Base-by-base conservation (phyloP, 1,140 invertebrate genomes). In the Fragariocoptes setiger region DNA sequence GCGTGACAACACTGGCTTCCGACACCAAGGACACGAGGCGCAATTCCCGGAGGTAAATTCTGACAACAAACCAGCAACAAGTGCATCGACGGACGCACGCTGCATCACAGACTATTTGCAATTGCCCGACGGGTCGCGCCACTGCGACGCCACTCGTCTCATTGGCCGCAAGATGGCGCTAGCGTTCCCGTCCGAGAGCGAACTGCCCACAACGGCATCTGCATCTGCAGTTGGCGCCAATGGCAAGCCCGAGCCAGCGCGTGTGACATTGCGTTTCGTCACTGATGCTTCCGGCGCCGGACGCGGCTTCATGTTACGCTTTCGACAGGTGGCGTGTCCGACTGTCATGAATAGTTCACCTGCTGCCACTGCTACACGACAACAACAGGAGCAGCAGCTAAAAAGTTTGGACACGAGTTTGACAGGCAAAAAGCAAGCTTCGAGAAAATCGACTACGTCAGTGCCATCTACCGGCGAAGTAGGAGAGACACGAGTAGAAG, bases 281-380 rank as follows among this genome's bases (percentile, higher is more conserved):
- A 42, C 40, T 4, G 46, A 50, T 35, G 19, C 21, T 17, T 19
- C 13, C 15, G 35, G 38, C 16, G 37, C 35, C 25, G 46, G 43
- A 21, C 43, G 44, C 12, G 49, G 49, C 2, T 50, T 50, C 25
- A 39, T 36, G 22, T 38, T 50, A 16, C 39, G 41, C 14, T 49
- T 40, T 36, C 22, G 36, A 12, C 49, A 50, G 36, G 35, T 31
- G 25, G n/a, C 8, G 8, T 31, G 25, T n/a, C 8, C 25, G n/a
- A n/a, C 8, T n/a, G 25, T n/a, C 25, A 31, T 31, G 8, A 31
- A 31, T n/a, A n/a, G n/a, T n/a, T n/a, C 8, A 31, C n/a, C 25
- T 31, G n/a, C n/a, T 31, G 25, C 8, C n/a, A n/a, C 25, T 8
- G n/a, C 8, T 31, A 31, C 8, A 8, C 25, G n/a, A 31, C 25